phyloP scores from a whole-genome alignment of 2,113 vertebrate species.

The Lycocorax pyrrhopterus region DNA sequence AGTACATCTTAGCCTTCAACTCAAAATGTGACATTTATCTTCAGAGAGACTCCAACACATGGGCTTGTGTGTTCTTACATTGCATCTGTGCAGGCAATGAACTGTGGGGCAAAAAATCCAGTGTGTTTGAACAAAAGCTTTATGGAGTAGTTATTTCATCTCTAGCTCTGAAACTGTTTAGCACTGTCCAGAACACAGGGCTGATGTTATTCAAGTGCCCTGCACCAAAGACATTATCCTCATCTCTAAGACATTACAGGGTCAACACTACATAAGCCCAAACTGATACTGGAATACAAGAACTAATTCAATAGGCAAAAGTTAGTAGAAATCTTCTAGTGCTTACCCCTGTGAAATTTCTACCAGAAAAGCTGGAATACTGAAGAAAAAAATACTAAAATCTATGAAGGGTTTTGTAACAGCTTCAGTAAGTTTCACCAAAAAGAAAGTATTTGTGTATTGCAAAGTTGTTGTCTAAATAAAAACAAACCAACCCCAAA shows the following conservation, averaged over 20 bases:
- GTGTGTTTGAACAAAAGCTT: background rate
- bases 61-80: background rate
- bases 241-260: background rate
- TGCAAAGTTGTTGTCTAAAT: background rate
- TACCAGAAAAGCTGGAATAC: background rate
- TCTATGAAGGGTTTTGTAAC: background rate
- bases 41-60: background rate
- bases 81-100: background rate
- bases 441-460: background rate
- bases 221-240: background rate
- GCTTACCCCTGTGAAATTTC: background rate
- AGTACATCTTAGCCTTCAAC: rapidly evolving
- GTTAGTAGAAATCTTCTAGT: background rate
- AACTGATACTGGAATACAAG: background rate
- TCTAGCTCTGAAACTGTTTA: background rate
- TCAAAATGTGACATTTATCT: background rate
- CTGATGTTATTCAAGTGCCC: background rate
- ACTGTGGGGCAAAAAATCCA: background rate
- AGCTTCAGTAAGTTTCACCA: background rate
- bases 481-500: background rate
- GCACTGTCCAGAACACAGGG: background rate
- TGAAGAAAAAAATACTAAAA: background rate
- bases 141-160: background rate
- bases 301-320: background rate
- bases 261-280: background rate